These are phyloP conservation scores for Ceratitis capitata DNA, from an alignment of 1,140 invertebrate species.

Conservation along the genomic window DNA sequence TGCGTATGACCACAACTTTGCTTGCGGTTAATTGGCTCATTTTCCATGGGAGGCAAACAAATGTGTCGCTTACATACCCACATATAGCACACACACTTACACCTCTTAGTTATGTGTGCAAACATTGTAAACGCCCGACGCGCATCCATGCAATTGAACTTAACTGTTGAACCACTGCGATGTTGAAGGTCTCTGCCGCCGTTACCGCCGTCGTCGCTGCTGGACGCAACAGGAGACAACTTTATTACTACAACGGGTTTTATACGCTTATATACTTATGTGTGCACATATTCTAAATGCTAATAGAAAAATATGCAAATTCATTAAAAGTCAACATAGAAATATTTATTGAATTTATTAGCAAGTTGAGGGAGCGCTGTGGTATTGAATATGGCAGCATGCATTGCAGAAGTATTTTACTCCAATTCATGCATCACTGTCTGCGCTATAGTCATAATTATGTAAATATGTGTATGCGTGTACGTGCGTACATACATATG, in stretches of 20 bases:
- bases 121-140: conserved; percentile 9
- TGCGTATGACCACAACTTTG: neutral
- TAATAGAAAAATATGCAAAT: conserved; percentile 28
- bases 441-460: too few species aligned
- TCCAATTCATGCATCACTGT: neutral
- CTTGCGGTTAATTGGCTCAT: conserved; percentile 35
- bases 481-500: neutral
- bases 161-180: conserved; percentile 15
- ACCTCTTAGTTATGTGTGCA: neutral
- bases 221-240: neutral
- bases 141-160: conserved; percentile 30
- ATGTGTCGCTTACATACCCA: neutral
- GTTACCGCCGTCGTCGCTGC: neutral
- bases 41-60: conserved; percentile 28
- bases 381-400: neutral
- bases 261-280: too few species aligned
- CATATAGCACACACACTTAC: neutral
- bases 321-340: neutral
- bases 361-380: neutral
- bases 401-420: neutral
- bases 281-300: neutral
- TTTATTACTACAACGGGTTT: neutral
- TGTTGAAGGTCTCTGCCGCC: conserved; percentile 5
- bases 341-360: conserved; percentile 27
- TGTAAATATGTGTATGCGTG: too few species aligned